Evolutionary conservation across 2,888 invertebrate genomes (phyloP), one percentile per base, ranked within the genome.

Genomic region (Orgyia antiqua): DNA sequence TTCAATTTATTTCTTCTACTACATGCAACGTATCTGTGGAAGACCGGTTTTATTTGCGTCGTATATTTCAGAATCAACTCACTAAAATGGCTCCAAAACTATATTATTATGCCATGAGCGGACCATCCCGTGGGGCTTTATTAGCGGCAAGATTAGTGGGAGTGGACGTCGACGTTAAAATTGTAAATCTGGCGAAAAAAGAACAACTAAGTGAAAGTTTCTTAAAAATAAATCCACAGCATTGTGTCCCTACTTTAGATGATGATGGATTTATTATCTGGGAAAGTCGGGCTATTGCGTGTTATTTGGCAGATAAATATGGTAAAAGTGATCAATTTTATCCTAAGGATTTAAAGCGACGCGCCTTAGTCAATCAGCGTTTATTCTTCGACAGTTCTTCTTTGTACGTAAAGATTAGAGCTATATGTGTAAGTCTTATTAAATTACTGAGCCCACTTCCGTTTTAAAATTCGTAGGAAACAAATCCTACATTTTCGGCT

Each of bases 201-300:
- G 89, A 90, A 51, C 90, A 91, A 54, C 47, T 89, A 1, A 77
- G 78, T 33, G 83, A 87, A 25, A 88, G 84, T 45, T 90, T 89
- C 48, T 41, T 87, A 25, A 80, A 89, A 74, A 79, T 90, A 24
- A 91, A 91, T 64, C 91, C 91, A 3, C 91, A 91, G 56, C 91
- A 92, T 60, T 88, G 88, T 36, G 73, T 93, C 3, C 92, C 92
- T 5, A 92, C 92, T 5, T 71, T 93, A 33, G 89, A 89, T 12
- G 92, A 92, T 59, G 87, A 89, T 34, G 91, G 90, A 7, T 90
- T 91, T 56, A 63, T 87, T 8, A 42, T 92, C 27, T 92, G 91
- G 90, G 92, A 92, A 62, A 91, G 91, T 48, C 87, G 89, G 19
- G 91, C 91, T 5, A 91, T 92, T 37, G 84, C 88, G 2, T 70